A percentile compares a stretch with the other conserved stretches of the same genome.
These are phyloP conservation scores for Apistogramma diplotaenia DNA, from an alignment of 2,113 vertebrate genomes.

Conservation along the genomic window DNA sequence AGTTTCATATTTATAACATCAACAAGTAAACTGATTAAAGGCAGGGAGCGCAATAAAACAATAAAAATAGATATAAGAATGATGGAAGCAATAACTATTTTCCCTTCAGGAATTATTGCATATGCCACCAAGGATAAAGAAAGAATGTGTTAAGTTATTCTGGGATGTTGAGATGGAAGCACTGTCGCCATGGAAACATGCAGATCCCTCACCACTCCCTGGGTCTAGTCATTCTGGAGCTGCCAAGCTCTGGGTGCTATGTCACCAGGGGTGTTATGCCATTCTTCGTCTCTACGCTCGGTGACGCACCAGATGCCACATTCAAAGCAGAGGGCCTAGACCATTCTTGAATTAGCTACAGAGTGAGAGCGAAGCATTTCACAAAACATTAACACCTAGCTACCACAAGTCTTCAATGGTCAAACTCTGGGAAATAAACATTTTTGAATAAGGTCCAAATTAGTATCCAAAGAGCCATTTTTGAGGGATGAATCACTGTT, in stretches of 20 bases:
- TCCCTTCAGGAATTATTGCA: constrained; percentile 49
- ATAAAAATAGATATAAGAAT: constrained; percentile 10
- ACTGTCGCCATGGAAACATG: constrained; percentile 67
- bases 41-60: neutral
- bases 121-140: constrained; percentile 37
- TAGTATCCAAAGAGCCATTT: neutral
- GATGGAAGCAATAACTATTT: constrained; percentile 48
- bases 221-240: constrained; percentile 38
- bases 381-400: neutral
- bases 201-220: constrained; percentile 59
- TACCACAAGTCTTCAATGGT: neutral
- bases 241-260: constrained; percentile 51
- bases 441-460: neutral
- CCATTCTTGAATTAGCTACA: constrained; percentile 24
- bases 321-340: constrained; percentile 7
- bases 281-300: constrained; percentile 31
- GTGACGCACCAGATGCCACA: constrained; percentile 29
- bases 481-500: neutral
- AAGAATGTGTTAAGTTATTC: constrained; percentile 68
- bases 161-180: constrained; percentile 56
- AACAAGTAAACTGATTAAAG: neutral
- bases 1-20: neutral
- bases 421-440: neutral
- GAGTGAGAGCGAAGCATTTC: constrained; percentile 14
- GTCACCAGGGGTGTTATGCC: constrained; percentile 45